Conservation (phyloP, 2,797 vertebrate species). For the Podarcis siculus region DNA sequence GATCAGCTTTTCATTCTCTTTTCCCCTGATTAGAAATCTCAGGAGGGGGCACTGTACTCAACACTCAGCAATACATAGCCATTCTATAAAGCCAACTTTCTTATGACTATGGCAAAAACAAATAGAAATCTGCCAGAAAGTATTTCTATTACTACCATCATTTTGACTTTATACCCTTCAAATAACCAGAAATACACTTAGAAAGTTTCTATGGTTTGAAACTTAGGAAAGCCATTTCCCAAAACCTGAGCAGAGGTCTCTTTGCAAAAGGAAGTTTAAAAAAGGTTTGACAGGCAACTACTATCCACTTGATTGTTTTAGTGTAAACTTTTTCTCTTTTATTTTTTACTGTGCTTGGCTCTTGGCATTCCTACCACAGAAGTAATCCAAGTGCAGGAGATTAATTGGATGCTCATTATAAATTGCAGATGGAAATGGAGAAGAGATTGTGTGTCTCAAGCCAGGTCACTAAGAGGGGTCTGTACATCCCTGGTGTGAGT, state of each 20-base stretch:
- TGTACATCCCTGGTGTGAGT: not conserved
- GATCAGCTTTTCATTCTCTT: not conserved
- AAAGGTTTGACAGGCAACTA: not conserved
- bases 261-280: not conserved
- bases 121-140: not conserved
- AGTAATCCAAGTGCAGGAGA: not conserved
- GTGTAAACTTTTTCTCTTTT: not conserved
- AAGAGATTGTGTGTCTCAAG: not conserved
- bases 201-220: not conserved
- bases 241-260: not conserved
- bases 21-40: not conserved
- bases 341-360: not conserved
- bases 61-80: conserved; percentile 34
- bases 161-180: not conserved
- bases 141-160: not conserved
- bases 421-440: not conserved
- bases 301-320: not conserved
- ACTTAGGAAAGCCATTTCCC: not conserved
- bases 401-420: not conserved
- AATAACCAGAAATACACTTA: not conserved
- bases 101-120: conserved; percentile 33
- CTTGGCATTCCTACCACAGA: not conserved
- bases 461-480: not conserved
- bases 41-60: not conserved
- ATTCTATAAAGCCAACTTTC: conserved; percentile 29